Conservation (phyloP, 2,888 invertebrate genomes). For the Mallateleia sp. region DNA sequence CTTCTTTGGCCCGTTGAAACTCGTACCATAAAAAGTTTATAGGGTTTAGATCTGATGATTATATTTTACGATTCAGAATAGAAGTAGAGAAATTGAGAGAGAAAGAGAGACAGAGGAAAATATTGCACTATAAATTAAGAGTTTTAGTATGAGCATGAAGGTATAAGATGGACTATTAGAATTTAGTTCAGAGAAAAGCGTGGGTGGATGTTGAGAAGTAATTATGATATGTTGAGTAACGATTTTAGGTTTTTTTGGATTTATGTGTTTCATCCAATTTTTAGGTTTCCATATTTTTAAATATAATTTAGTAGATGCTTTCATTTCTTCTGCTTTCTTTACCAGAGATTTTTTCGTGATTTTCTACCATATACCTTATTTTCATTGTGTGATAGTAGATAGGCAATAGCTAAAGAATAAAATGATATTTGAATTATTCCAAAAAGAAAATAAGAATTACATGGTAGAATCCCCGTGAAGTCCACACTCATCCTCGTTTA, state of each 20-base stretch:
- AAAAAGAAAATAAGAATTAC: too few species aligned
- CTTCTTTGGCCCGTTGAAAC: neutral
- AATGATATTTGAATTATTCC: neutral
- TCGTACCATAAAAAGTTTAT: constrained; percentile 27
- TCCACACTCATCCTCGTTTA: neutral
- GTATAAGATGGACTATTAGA: constrained; percentile 35
- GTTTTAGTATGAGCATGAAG: constrained; percentile 8
- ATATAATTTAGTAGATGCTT: too few species aligned
- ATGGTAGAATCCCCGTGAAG: neutral
- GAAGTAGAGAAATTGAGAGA: neutral
- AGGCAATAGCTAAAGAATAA: neutral
- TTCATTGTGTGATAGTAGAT: too few species aligned
- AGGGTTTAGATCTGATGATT: constrained; percentile 47
- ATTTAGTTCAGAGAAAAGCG: constrained; percentile 2
- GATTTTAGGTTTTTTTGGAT: constrained; percentile 1
- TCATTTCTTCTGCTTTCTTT: too few species aligned
- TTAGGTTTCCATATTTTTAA: neutral
- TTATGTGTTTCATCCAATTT: neutral
- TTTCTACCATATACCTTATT: too few species aligned
- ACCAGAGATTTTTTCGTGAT: too few species aligned
- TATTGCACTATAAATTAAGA: constrained; percentile 43
- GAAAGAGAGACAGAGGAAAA: constrained; percentile 7
- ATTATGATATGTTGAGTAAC: constrained; percentile 13
- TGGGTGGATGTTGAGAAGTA: neutral
- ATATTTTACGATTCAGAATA: constrained; percentile 19